Conservation (phyloP, 2,888 invertebrate genomes). For the Ferrisia virgata region DNA sequence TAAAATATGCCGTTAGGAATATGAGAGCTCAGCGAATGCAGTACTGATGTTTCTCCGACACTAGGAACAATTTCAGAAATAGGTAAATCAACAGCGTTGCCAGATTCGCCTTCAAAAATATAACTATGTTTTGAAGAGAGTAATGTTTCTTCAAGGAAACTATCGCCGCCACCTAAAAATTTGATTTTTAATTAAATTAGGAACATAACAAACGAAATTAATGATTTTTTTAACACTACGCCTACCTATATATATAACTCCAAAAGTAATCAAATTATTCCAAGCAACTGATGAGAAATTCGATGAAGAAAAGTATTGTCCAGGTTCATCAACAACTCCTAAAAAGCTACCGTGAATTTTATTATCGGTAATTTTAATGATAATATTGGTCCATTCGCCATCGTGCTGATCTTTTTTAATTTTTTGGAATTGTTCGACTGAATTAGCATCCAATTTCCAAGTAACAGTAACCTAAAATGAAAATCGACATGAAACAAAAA, state of each 20-base stretch:
- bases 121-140: constrained; percentile 35
- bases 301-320: constrained; percentile 47
- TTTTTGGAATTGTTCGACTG: constrained; percentile 55
- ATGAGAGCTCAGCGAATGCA: constrained; percentile 3
- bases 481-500: constrained; percentile 52
- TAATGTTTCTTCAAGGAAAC: constrained; percentile 34
- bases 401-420: constrained; percentile 62
- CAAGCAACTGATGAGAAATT: constrained; percentile 51
- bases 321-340: constrained; percentile 47
- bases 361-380: constrained; percentile 57
- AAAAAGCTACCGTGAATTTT: constrained; percentile 49
- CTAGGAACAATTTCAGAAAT: constrained; percentile 23
- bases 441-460: constrained; percentile 61
- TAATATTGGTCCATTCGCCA: constrained; percentile 66
- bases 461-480: constrained; percentile 67
- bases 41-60: neutral
- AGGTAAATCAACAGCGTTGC: constrained; percentile 46
- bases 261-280: constrained; percentile 49
- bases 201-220: neutral
- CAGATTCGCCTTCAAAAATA: constrained; percentile 46
- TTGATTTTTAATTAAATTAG: neutral
- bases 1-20: constrained; percentile 21
- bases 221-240: neutral
- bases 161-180: constrained; percentile 43
- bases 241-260: constrained; percentile 48